Evolutionary conservation across 2,113 vertebrate genomes (phyloP).

Genomic region (Hyperopisus bebe): DNA sequence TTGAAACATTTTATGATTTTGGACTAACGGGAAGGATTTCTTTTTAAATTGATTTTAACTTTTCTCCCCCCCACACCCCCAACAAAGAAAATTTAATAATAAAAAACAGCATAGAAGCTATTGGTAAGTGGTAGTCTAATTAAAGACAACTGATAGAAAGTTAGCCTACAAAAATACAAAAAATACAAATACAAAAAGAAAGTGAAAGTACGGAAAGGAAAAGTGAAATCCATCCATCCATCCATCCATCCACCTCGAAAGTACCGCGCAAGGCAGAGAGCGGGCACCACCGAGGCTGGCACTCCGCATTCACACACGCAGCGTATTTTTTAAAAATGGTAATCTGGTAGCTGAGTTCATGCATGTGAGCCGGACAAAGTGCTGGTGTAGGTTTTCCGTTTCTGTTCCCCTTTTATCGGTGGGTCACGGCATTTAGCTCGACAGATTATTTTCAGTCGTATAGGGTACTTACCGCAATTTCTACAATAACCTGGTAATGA

Average conservation of each 20-base stretch:
- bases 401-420: background rate
- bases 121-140: background rate
- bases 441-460: background rate
- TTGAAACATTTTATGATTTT: background rate
- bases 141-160: background rate
- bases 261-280: background rate
- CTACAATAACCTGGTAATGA: background rate
- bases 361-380: background rate
- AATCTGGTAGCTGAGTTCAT: background rate
- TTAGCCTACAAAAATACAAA: too few species aligned
- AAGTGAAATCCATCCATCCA: background rate
- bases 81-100: background rate
- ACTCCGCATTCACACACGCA: background rate
- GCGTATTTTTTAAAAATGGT: background rate
- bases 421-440: background rate
- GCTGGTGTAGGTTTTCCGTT: background rate
- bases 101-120: background rate
- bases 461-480: background rate
- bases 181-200: too few species aligned
- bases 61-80: rapidly evolving
- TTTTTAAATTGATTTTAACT: background rate
- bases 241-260: background rate
- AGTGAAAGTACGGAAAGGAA: background rate
- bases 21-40: background rate
- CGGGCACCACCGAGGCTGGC: too few species aligned